These are phyloP conservation scores for Phytoseiulus persimilis DNA, from an alignment of 2,888 invertebrate species.

Conservation along the genomic window DNA sequence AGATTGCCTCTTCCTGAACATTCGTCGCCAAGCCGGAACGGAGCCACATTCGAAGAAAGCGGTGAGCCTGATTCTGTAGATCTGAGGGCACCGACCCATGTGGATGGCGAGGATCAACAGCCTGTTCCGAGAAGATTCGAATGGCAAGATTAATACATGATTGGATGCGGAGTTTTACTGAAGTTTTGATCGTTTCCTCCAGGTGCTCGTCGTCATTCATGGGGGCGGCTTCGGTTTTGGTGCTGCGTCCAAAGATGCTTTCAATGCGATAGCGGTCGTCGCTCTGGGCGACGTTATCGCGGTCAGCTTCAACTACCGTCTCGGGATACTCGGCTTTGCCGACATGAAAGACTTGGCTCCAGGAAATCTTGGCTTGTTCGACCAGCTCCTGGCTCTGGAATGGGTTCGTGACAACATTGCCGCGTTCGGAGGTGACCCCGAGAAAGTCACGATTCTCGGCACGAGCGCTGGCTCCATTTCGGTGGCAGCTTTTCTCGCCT, in stretches of 20 bases:
- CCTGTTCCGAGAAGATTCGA: too few species aligned
- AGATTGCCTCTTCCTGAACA: background rate
- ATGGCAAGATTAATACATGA: too few species aligned
- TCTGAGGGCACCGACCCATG: background rate
- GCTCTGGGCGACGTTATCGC: background rate
- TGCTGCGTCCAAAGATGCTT: background rate
- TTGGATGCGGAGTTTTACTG: too few species aligned
- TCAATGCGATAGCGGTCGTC: background rate
- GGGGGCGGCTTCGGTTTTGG: background rate
- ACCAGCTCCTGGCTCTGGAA: conserved; percentile 9
- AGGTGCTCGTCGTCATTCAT: conserved; percentile 10
- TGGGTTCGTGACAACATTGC: conserved; percentile 22
- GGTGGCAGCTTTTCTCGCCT: background rate
- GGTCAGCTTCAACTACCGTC: conserved; percentile 21
- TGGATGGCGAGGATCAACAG: too few species aligned
- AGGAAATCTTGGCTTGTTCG: conserved; percentile 12
- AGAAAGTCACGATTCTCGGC: background rate
- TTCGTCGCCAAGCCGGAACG: background rate
- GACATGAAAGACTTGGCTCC: conserved; percentile 21
- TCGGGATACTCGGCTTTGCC: conserved; percentile 23
- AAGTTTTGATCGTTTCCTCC: too few species aligned
- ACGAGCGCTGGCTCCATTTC: background rate
- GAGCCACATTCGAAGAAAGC: background rate
- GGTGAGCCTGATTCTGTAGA: background rate
- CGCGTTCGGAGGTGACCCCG: background rate